Percentiles rank a stretch among this genome's conserved stretches.
phyloP scores from a whole-genome alignment of 2,113 vertebrate genomes.

The Sarotherodon lohbergeri region DNA sequence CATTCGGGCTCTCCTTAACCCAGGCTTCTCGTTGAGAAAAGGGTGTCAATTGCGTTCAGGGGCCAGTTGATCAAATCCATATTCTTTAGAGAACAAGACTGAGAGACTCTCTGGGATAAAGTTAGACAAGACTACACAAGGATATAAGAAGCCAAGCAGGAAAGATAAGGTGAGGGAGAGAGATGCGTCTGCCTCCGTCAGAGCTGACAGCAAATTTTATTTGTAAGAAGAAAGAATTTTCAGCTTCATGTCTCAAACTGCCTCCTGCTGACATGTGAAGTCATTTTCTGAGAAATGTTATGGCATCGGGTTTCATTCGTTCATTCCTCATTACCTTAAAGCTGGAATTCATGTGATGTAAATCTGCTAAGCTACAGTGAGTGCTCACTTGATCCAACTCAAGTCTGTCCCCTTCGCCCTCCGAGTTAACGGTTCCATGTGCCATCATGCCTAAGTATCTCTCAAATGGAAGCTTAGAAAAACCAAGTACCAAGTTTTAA shows the following conservation, averaged over 20 bases:
- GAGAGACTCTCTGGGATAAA: background rate
- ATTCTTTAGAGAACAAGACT: background rate
- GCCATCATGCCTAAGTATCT: background rate
- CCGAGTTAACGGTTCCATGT: background rate
- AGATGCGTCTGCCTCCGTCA: rapidly evolving
- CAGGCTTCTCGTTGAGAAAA: background rate
- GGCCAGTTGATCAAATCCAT: background rate
- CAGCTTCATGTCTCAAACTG: background rate
- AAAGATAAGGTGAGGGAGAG: background rate
- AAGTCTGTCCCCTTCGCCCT: background rate
- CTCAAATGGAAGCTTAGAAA: background rate
- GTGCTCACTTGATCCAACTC: background rate
- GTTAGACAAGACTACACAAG: background rate
- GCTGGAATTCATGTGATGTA: background rate
- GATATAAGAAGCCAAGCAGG: background rate
- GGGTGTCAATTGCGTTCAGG: background rate
- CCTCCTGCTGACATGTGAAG: background rate
- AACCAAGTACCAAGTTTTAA: background rate
- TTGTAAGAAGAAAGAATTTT: background rate
- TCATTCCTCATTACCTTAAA: background rate
- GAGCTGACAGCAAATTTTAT: background rate
- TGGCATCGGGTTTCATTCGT: background rate
- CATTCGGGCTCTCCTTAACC: background rate
- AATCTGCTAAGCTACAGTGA: background rate
- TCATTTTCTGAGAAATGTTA: background rate